A percentile compares a stretch with the other conserved stretches of the same genome.
These are phyloP conservation scores for Lycorma delicatula DNA, from an alignment of 1,140 invertebrate genomes.

Conservation along the genomic window DNA sequence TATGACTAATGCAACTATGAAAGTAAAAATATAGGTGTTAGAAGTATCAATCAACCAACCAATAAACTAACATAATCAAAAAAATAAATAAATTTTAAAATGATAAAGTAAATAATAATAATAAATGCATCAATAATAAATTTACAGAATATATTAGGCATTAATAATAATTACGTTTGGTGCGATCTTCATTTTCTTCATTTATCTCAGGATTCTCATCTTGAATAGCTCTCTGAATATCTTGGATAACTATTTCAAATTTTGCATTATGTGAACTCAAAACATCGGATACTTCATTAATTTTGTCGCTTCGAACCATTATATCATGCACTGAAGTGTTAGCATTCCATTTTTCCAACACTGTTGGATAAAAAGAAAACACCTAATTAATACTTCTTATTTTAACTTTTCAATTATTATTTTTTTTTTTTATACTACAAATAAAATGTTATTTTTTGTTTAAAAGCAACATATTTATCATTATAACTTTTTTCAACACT, in stretches of 20 bases:
- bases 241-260: neutral
- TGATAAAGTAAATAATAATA: neutral
- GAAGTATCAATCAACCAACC: neutral
- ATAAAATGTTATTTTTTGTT: neutral
- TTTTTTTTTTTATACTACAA: neutral
- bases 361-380: neutral
- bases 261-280: neutral
- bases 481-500: too few species aligned
- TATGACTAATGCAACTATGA: neutral
- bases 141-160: neutral
- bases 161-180: neutral
- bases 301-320: neutral
- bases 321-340: neutral
- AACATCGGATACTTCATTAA: neutral
- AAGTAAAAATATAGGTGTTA: neutral
- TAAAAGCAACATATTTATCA: neutral
- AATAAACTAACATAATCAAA: neutral
- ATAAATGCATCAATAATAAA: neutral
- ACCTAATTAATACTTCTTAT: neutral
- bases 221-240: neutral
- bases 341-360: slow-evolving; percentile 1
- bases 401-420: neutral
- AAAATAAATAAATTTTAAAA: neutral
- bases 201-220: neutral
- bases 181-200: neutral